Evolutionary conservation across 2,797 vertebrate genomes (phyloP).

Genomic region (Myioborus melanocephalus): DNA sequence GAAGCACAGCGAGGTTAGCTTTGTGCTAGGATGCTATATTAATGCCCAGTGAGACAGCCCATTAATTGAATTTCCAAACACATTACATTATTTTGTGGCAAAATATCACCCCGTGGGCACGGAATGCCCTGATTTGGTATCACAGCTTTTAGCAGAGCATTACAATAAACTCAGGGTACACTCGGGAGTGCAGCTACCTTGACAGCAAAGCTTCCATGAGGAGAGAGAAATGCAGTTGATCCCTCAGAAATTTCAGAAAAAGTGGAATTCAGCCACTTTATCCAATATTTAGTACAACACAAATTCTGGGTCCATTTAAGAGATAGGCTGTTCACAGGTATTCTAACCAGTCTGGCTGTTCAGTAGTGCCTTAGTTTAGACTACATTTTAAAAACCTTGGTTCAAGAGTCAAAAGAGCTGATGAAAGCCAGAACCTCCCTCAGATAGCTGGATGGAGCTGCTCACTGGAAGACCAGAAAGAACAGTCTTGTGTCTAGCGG

Average conservation of each 20-base stretch:
- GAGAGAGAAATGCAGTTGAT: background rate
- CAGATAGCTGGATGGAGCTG: background rate
- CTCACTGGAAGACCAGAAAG: background rate
- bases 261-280: background rate
- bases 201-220: background rate
- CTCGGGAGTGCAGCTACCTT: background rate
- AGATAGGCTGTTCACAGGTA: background rate
- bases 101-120: background rate
- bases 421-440: background rate
- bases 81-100: background rate
- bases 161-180: background rate
- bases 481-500: background rate
- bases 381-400: background rate
- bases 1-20: background rate
- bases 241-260: background rate
- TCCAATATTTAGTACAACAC: background rate
- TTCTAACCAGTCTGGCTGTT: background rate
- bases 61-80: conserved; percentile 40
- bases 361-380: background rate
- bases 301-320: background rate
- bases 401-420: background rate
- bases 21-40: background rate
- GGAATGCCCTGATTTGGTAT: background rate
- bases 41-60: conserved; percentile 34
- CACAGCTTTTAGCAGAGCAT: background rate